Evolutionary conservation across 1,140 invertebrate species (phyloP).

Genomic region (Spodoptera frugiperda): DNA sequence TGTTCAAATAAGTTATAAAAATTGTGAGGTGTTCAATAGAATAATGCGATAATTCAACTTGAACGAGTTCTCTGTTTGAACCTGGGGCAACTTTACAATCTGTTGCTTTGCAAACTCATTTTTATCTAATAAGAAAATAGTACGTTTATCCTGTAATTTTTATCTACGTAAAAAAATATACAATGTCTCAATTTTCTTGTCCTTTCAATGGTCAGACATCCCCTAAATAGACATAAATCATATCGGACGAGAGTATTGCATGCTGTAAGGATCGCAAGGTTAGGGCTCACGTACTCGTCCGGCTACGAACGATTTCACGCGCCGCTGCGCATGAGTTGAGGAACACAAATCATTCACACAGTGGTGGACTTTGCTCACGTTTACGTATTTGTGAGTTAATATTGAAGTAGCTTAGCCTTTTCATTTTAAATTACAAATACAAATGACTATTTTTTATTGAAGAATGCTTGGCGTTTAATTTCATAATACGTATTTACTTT

Average conservation of each 20-base stretch:
- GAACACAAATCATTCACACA: constrained; percentile 35
- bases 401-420: not conserved
- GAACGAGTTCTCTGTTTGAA: not conserved
- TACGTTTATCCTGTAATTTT: too few species aligned
- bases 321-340: constrained; percentile 44
- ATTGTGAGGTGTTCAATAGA: constrained; percentile 7
- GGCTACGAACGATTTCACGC: constrained; percentile 34
- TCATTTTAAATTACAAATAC: not conserved
- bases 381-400: constrained; percentile 3
- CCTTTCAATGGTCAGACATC: not conserved
- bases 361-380: constrained; percentile 22
- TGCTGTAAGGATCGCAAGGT: constrained; percentile 11
- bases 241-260: not conserved
- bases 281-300: constrained; percentile 1
- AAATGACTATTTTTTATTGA: too few species aligned
- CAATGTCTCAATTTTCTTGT: not conserved
- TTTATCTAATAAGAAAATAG: too few species aligned
- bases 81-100: too few species aligned
- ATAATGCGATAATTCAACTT: constrained; percentile 15
- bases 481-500: too few species aligned
- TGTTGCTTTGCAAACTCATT: too few species aligned
- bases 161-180: constrained; percentile 7
- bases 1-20: not conserved
- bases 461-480: too few species aligned
- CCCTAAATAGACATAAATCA: constrained; percentile 32